Evolutionary conservation across 1,140 invertebrate species (phyloP), one percentile per base, ranked within the genome.

Genomic region (Leptonema lineaticorne): DNA sequence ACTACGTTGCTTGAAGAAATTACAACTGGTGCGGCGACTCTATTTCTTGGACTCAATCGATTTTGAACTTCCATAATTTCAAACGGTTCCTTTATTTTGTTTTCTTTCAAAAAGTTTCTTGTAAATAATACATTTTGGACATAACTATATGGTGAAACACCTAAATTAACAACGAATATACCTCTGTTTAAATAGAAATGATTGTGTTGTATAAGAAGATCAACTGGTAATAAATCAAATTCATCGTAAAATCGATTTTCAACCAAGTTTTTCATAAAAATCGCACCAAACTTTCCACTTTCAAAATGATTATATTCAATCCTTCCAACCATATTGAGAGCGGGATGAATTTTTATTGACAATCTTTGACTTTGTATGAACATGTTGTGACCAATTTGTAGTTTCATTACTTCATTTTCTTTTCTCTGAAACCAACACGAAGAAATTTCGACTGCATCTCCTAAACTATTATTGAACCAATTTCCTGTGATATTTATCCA

Each of bases 301-400:
- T 84, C 84, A 75, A 98, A 98, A 70, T 90, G 88, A 82, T 98
- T 98, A 76, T 92, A 92, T 75, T 95, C 92, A 56, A 96, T 90
- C 41, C 84, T 78, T 0, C 88, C 91, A 4, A 89, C 81, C 8
- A 94, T 79, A 79, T 96, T 96, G 2, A 97, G 81, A 0, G 92
- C 92, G 1, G 96, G 95, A 72, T 87, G 88, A 9, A 97, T 85
- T 77, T 88, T 89, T 2, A 96, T 85, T 0, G 88, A 88, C 16
- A 94, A 83, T 75, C 89, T 88, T 60, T 87, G 82, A 76, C 93
- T 95, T 73, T 87, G 84, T 50, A 90, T 83, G 76, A 95, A 95
- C 65, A 83, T 81, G 77, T 96, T 96, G 76, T 96, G 90, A 0
- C 93, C 94, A 69, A 97, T 89, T 82, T 92, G 89, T 27, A 96